Conservation (phyloP, 2,113 vertebrate species). For the Eubucco bourcierii region DNA sequence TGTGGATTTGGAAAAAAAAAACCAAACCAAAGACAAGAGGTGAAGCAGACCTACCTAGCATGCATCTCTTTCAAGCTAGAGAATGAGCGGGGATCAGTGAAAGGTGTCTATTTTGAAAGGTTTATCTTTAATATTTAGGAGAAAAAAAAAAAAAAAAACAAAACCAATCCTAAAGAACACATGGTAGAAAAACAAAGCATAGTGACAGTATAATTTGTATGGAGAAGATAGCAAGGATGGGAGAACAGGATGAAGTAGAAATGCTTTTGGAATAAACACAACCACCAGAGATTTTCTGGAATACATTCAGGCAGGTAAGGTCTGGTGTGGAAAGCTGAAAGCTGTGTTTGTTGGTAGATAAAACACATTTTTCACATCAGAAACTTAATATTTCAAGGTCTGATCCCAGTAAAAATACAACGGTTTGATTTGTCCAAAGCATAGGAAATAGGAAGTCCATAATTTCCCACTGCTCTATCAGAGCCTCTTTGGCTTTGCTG, state of each 20-base stretch:
- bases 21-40: background rate
- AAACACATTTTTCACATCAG: constrained; percentile 17
- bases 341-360: background rate
- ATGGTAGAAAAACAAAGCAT: background rate
- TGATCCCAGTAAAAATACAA: constrained; percentile 19
- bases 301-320: background rate
- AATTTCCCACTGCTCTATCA: constrained; percentile 16
- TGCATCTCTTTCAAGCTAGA: background rate
- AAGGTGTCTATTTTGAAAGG: background rate
- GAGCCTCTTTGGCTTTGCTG: constrained; percentile 2
- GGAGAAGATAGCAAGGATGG: background rate
- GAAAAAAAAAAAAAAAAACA: background rate
- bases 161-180: background rate
- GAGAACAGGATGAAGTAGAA: constrained; percentile 2
- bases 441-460: background rate
- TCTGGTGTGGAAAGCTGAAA: constrained; percentile 44
- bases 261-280: background rate
- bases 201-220: background rate
- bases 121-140: background rate
- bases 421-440: constrained; percentile 29
- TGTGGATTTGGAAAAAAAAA: background rate
- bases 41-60: fast-evolving
- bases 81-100: background rate
- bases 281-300: background rate
- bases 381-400: constrained; percentile 4